These are phyloP conservation scores for Archips crataeganus DNA, from an alignment of 2,888 invertebrate species.

Conservation along the genomic window DNA sequence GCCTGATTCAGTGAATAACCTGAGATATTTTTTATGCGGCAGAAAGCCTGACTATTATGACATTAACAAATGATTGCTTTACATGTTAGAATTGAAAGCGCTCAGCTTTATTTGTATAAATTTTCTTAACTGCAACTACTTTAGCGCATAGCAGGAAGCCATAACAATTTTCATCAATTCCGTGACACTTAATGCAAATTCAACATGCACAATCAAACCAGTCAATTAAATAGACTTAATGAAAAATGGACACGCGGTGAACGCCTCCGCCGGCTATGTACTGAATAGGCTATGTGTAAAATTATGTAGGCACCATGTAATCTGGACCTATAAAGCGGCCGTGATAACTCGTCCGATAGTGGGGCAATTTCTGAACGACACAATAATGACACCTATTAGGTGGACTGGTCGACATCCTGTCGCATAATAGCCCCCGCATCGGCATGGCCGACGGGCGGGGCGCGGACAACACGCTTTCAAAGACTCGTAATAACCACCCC, in stretches of 20 bases:
- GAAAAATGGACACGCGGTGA: constrained; percentile 58
- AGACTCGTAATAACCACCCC: constrained; percentile 44
- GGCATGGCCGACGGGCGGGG: constrained; percentile 49
- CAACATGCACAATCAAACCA: constrained; percentile 44
- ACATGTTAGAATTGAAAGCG: constrained; percentile 16
- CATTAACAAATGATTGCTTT: constrained; percentile 30
- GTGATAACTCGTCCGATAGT: constrained; percentile 83
- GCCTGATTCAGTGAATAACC: too few species aligned
- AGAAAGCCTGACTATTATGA: background rate
- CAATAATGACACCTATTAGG: constrained; percentile 84
- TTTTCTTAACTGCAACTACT: constrained; percentile 21
- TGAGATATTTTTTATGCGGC: background rate
- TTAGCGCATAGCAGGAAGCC: constrained; percentile 13
- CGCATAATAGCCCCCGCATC: constrained; percentile 67
- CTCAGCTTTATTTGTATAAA: constrained; percentile 8
- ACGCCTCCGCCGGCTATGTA: constrained; percentile 59
- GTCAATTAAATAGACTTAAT: constrained; percentile 61
- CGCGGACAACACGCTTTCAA: constrained; percentile 73
- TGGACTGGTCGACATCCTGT: constrained; percentile 72
- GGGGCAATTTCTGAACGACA: constrained; percentile 83
- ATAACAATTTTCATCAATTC: constrained; percentile 33
- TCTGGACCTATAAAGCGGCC: constrained; percentile 79
- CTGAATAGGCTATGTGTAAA: constrained; percentile 49
- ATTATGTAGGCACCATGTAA: constrained; percentile 69
- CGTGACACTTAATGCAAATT: constrained; percentile 42